Evolutionary conservation across 2,888 invertebrate genomes (phyloP), one percentile per base, ranked within the genome.

Genomic region (Itoplectis maculator): DNA sequence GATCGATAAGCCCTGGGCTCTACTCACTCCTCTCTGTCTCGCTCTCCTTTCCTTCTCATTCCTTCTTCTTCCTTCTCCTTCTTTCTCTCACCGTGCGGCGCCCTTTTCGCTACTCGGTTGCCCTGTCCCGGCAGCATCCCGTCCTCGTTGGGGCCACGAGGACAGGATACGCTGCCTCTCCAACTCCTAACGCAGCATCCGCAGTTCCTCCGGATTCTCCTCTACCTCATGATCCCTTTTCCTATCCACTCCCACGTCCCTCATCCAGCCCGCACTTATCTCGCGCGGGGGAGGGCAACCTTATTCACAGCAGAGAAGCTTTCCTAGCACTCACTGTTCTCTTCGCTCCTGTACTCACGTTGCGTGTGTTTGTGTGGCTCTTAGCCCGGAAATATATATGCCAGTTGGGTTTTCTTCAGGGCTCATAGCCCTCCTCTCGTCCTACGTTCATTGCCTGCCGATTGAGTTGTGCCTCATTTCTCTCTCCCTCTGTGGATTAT

Each of bases 1-100:
- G 75, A 82, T 82, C 79, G 82, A 82, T 82, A 82, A 70, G 82
- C 70, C 70, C 70, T 40, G 29, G 65, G 54, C 56, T 76, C 72
- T 70, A 20, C 40, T 45, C 29, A 5, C 54, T 45, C 29, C n/a
- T 49, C 68, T 3, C 49, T 49, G n/a, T n/a, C n/a, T n/a, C n/a
- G n/a, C n/a, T n/a, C n/a, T 18, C 11, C 13, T 23, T 23, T 35
- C 51, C 20, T 37, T 47, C 9, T 23, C 8, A 11, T 42, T 18
- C 4, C 29, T 11, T 40, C 35, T n/a, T 5, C 20, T 20, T 20
- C 18, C 29, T 15, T 11, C 13, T 37, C 68, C n/a, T 23, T 49
- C 49, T 11, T 13, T 35, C 23, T 15, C 47, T 37, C 37, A n/a
- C 37, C 45, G 23, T 15, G 1, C 66, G 37, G n/a, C 37, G 49